Base-by-base conservation (phyloP, 2,113 vertebrate genomes). In the Embiotoca jacksoni region DNA sequence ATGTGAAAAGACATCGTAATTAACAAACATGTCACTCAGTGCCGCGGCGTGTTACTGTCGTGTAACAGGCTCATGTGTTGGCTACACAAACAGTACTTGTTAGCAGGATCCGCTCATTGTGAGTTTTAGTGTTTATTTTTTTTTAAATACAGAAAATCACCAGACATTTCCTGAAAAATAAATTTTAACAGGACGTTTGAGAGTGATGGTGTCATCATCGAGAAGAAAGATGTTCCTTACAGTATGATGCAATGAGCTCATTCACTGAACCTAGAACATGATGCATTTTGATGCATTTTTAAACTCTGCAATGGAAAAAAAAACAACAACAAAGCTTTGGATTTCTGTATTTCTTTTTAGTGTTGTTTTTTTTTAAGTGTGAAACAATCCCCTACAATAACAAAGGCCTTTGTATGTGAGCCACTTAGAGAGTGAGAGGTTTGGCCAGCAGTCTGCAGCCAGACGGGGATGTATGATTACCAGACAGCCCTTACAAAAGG, bases 401-500 rank as follows among this genome's bases (percentile, higher is more conserved):
- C 50, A 86, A 80, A 72, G 39, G 58, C 33, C 14, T 61, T 67
- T 72, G 57, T 75, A 52, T 39, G 47, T 59, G 49, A 72, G 55
- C 61, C 64, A 73, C 30, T 31, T 10, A 41, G 63, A 80, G 49
- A 75, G 74, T 66, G 74, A 69, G 79, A 84, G 78, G 52, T 55
- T 85, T 73, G 76, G 79, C 75, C 62, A 1, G 44, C 49, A 56
- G 72, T 82, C 78, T 68, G 23, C 47, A 49, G 66, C 69, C 80
- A 90, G 78, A 82, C 61, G 1, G 14, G 70, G 50, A 76, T 16
- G 78, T 82, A 73, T 84, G 85, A 87, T 88, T 84, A 88, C 85
- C 91, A 92, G 91, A 92, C 92, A 70, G 85, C 66, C 78, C 55
- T 77, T 46, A 79, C 86, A 82, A 81, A 83, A 88, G 82, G 72